Base-by-base conservation (phyloP, 2,113 vertebrate genomes). In the Oryzias javanicus region DNA sequence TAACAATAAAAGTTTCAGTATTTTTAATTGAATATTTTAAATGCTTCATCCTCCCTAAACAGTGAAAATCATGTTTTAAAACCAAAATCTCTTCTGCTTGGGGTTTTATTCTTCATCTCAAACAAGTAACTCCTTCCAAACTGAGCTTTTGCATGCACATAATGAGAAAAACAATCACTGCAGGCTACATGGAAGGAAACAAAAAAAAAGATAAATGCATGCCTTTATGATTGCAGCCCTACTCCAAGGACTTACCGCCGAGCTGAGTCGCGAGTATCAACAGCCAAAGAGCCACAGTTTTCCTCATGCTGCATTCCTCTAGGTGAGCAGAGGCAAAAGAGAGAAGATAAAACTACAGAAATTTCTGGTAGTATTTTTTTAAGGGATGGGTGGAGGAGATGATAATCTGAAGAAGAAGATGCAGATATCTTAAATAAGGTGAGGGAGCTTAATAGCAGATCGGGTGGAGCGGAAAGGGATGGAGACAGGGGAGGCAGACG, bases 301-400 rank as follows among this genome's bases (percentile, higher is more conserved):
- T 64, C 79, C 74, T 74, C 89, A 91, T 91, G n/a, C 78, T 86
- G 87, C 79, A 83, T 85, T 74, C 78, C 77, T 78, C 67, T 58
- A 40, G 65, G 42, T 64, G 20, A n/a, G 72, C 61, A 61, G 55
- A 51, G 46, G 64, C 49, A 64, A 55, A 70, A 74, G 19, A 49
- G 44, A 25, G 53, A 74, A 54, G 66, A 78, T 69, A 1, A 16
- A 41, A 46, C 25, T 61, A 42, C 42, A 66, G 58, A 47, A 74
- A 49, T 59, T 42, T 53, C 64, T 70, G 56, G 51, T 6, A 16
- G 18, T 45, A 61, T 71, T 17, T 40, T 17, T n/a, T n/a, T 22
- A 22, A 46, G 27, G 15, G 24, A 7, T 42, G 13, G 35, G n/a
- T 24, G 55, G 64, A 71, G 61, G 68, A 41, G 41, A 18, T 63